Evolutionary conservation across 1,140 invertebrate genomes (phyloP).

Genomic region (Drosophila paulistorum): DNA sequence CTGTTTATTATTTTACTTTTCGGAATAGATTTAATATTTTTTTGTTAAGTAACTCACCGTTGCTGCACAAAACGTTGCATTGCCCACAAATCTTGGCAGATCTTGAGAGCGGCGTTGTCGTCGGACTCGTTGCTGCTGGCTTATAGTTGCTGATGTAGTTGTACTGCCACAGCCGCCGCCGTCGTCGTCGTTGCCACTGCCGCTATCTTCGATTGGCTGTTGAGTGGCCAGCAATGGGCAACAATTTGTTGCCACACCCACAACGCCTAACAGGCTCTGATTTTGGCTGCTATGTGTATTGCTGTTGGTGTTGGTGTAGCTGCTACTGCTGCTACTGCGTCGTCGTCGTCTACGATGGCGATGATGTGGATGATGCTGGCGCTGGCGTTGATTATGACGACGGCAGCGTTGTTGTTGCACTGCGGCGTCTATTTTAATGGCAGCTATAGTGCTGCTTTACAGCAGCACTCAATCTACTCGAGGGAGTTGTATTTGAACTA

Average conservation of each 20-base stretch:
- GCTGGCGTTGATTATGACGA: conserved; percentile 80
- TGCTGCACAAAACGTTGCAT: conserved; percentile 82
- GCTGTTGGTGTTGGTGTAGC: conserved; percentile 25
- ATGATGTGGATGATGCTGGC: conserved; percentile 74
- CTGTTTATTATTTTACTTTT: not conserved
- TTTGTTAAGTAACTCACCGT: conserved; percentile 65
- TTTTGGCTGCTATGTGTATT: conserved; percentile 8
- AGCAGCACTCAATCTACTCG: conserved; percentile 70
- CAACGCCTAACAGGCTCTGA: conserved; percentile 18
- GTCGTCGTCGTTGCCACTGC: conserved; percentile 44
- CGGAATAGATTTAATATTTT: not conserved
- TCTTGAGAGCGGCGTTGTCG: conserved; percentile 62
- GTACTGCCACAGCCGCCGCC: conserved; percentile 20
- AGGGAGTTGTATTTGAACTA: conserved; percentile 17
- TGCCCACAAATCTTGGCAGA: conserved; percentile 80
- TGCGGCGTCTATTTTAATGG: conserved; percentile 81
- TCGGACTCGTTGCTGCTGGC: conserved; percentile 48
- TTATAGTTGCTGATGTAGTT: conserved; percentile 34
- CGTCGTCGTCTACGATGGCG: conserved; percentile 78
- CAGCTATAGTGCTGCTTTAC: conserved; percentile 78
- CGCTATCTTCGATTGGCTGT: conserved; percentile 43
- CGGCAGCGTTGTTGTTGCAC: conserved; percentile 78
- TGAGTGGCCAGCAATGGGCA: conserved; percentile 59
- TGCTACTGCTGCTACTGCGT: conserved; percentile 42
- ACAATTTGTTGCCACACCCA: conserved; percentile 33